These are phyloP conservation scores for Cylloceria caligata DNA, from an alignment of 2,888 invertebrate genomes.

Conservation along the genomic window DNA sequence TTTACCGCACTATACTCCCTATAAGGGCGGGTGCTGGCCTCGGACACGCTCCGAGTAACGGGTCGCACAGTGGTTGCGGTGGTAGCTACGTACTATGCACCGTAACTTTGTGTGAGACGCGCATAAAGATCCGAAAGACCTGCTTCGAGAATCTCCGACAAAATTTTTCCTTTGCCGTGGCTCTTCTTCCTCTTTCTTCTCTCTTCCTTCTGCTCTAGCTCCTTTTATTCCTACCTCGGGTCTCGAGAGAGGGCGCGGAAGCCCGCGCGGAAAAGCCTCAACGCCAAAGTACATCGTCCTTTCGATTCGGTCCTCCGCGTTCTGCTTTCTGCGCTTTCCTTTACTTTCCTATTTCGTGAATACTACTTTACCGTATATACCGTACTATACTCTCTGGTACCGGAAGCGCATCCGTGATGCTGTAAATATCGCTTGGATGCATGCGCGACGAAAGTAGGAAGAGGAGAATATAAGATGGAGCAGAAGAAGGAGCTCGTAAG, in stretches of 20 bases:
- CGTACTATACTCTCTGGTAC: slow-evolving; percentile 2
- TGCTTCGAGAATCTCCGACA: slow-evolving; percentile 26
- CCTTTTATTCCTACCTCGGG: slow-evolving; percentile 10
- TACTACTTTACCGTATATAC: neutral
- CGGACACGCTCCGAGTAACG: slow-evolving; percentile 12
- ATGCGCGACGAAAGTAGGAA: slow-evolving; percentile 18
- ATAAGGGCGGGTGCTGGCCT: neutral
- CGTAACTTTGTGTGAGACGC: slow-evolving; percentile 32
- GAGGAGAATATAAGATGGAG: slow-evolving; percentile 12
- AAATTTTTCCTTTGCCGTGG: slow-evolving; percentile 18
- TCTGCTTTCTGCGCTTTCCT: slow-evolving; percentile 8
- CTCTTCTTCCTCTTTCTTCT: slow-evolving; percentile 1
- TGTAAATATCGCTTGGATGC: slow-evolving; percentile 30
- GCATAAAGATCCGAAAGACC: slow-evolving; percentile 34
- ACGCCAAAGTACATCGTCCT: slow-evolving; percentile 38
- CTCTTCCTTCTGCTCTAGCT: neutral
- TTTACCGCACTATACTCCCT: neutral
- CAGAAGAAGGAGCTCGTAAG: neutral
- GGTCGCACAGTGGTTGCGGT: neutral
- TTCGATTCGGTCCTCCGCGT: slow-evolving; percentile 37
- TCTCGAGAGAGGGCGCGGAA: slow-evolving; percentile 23
- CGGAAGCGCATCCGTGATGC: slow-evolving; percentile 22
- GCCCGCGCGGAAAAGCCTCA: neutral
- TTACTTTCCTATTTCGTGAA: slow-evolving; percentile 7
- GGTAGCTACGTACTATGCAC: neutral